Evolutionary conservation across 2,888 invertebrate genomes (phyloP).

Genomic region (Sminthurides aquaticus): DNA sequence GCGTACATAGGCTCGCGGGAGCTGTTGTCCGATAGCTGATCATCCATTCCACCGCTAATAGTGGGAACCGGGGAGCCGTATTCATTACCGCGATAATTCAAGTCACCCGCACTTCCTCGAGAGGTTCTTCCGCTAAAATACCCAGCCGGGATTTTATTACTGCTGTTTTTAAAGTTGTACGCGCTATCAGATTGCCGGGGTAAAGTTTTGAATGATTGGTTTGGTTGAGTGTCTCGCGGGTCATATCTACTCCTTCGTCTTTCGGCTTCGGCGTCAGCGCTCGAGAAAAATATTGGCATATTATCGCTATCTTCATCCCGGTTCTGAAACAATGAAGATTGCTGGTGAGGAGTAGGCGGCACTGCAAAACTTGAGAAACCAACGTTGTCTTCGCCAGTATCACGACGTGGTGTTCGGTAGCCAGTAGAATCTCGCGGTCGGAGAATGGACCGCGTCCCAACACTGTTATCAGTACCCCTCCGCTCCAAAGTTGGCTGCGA

Average conservation of each 20-base stretch:
- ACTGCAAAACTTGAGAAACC: background rate
- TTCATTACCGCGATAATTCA: background rate
- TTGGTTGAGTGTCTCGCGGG: background rate
- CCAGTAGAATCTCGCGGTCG: background rate
- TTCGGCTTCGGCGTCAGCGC: background rate
- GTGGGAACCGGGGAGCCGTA: background rate
- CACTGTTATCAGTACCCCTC: background rate
- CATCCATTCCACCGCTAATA: background rate
- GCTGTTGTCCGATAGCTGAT: slow-evolving; percentile 1
- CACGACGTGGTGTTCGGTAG: background rate
- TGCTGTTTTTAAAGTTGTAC: too few relatives aligned
- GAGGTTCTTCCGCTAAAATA: background rate
- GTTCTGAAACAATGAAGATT: background rate
- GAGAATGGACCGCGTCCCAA: background rate
- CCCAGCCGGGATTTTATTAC: too few relatives aligned
- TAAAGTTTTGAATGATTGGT: too few relatives aligned
- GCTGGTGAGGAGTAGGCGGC: background rate
- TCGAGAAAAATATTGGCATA: background rate
- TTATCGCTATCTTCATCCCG: background rate
- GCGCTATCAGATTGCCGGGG: too few relatives aligned
- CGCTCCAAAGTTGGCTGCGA: background rate
- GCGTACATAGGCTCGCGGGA: slow-evolving; percentile 29
- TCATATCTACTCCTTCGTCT: background rate
- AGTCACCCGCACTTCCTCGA: background rate
- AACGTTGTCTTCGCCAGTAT: background rate